A percentile compares a stretch with the other conserved stretches of the same genome.
These are phyloP conservation scores for Drosophila asahinai DNA, from an alignment of 1,140 invertebrate genomes.

Conservation along the genomic window DNA sequence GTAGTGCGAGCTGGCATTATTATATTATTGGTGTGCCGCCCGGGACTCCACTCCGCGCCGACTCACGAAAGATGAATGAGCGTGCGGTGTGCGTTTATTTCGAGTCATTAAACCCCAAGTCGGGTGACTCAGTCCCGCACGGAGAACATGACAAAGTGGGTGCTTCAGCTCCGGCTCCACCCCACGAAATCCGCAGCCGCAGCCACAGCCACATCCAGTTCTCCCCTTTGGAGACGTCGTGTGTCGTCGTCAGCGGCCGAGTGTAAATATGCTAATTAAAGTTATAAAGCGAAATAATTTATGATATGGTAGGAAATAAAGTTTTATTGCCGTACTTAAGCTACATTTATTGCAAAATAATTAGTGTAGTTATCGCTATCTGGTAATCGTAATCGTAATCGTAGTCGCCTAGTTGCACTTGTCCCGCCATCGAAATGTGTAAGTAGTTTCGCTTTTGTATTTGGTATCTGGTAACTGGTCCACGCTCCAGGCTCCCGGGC, in stretches of 20 bases:
- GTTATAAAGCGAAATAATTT: constrained; percentile 82
- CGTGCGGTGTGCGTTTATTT: constrained; percentile 56
- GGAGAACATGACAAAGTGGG: constrained; percentile 46
- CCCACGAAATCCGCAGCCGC: constrained; percentile 1
- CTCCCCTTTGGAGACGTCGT: constrained; percentile 10
- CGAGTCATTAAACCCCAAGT: constrained; percentile 69
- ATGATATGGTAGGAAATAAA: constrained; percentile 79
- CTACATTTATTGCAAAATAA: constrained; percentile 84
- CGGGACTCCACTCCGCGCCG: neutral
- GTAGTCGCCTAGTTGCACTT: constrained; percentile 65
- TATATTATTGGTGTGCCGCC: constrained; percentile 27
- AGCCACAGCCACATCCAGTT: neutral
- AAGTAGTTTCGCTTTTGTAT: constrained; percentile 57
- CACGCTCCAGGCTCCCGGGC: constrained; percentile 9
- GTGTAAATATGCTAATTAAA: constrained; percentile 82
- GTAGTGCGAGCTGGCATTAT: constrained; percentile 27
- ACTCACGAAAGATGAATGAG: constrained; percentile 53
- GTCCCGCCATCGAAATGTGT: constrained; percentile 53
- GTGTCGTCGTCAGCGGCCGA: constrained; percentile 43
- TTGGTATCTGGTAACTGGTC: constrained; percentile 58
- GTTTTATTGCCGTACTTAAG: constrained; percentile 83
- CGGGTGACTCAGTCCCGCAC: constrained; percentile 57
- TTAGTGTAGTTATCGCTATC: constrained; percentile 76
- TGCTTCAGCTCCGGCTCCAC: constrained; percentile 11
- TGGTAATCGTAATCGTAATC: constrained; percentile 62